A percentile compares a stretch with the other conserved stretches of the same genome.
These are phyloP conservation scores for Brachypalpus laphriformis DNA, from an alignment of 2,888 invertebrate genomes.

Conservation along the genomic window DNA sequence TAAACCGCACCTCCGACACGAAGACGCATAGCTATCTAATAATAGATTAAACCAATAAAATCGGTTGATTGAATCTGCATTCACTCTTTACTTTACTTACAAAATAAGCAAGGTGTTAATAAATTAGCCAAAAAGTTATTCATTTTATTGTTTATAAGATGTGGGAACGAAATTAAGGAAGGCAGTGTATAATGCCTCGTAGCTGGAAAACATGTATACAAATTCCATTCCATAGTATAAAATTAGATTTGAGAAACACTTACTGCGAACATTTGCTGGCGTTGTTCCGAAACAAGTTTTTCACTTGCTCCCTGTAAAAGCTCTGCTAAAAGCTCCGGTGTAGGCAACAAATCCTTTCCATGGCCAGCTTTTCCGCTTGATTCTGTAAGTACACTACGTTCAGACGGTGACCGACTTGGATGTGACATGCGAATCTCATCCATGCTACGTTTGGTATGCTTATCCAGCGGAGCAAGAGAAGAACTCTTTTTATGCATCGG, in stretches of 20 bases:
- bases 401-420: conserved; percentile 68
- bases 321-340: conserved; percentile 89
- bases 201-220: background rate
- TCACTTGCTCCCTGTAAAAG: conserved; percentile 91
- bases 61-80: background rate
- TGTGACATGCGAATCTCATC: conserved; percentile 77
- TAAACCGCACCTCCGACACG: background rate
- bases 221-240: background rate
- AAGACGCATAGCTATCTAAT: background rate
- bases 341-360: conserved; percentile 80
- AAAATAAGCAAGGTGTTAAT: background rate
- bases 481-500: conserved; percentile 56
- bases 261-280: conserved; percentile 81
- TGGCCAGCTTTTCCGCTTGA: conserved; percentile 23
- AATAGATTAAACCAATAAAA: background rate
- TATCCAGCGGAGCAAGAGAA: conserved; percentile 57
- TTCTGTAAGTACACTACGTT: conserved; percentile 66
- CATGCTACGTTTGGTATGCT: conserved; percentile 78
- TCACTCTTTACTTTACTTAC: background rate
- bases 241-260: conserved; percentile 39
- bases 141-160: background rate
- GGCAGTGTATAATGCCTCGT: background rate
- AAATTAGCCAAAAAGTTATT: background rate
- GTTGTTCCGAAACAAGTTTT: conserved; percentile 86
- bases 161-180: background rate